phyloP scores from a whole-genome alignment of 2,797 vertebrate genomes.

The Pitangus sulphuratus region DNA sequence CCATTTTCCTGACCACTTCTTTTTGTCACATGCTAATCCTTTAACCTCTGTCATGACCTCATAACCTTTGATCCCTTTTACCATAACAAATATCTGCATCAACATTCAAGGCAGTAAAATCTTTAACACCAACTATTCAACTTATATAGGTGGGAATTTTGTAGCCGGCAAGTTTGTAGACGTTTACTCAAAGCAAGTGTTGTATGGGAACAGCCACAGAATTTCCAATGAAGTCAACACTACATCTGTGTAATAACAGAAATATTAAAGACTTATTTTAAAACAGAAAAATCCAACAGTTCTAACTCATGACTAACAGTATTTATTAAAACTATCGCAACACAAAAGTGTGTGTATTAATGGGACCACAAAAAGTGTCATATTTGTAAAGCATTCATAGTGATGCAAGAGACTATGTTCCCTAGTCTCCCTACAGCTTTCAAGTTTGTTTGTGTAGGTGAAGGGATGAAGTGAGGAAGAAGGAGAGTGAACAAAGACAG shows the following conservation, averaged over 20 bases:
- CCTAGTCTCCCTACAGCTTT: not conserved
- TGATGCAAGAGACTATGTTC: not conserved
- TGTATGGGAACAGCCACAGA: not conserved
- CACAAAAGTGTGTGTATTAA: not conserved
- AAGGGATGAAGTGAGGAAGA: not conserved
- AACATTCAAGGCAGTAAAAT: slow-evolving; percentile 71
- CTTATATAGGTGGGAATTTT: slow-evolving; percentile 60
- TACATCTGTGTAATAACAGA: not conserved
- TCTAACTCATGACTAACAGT: not conserved
- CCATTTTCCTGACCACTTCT: slow-evolving; percentile 78
- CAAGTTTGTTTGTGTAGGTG: not conserved
- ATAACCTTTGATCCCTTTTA: slow-evolving; percentile 85
- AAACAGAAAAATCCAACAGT: not conserved
- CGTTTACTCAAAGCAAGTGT: slow-evolving; percentile 25
- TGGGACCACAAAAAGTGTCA: not conserved
- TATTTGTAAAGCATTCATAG: not conserved
- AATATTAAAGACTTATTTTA: not conserved
- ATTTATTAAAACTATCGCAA: not conserved
- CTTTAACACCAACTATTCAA: slow-evolving; percentile 54
- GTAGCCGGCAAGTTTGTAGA: slow-evolving; percentile 53
- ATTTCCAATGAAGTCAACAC: slow-evolving; percentile 13
- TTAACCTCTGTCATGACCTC: slow-evolving; percentile 84
- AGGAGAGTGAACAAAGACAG: not conserved
- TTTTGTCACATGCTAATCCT: slow-evolving; percentile 83
- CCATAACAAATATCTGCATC: slow-evolving; percentile 83